phyloP scores from a whole-genome alignment of 1,140 invertebrate genomes.

The Zaprionus ornatus region DNA sequence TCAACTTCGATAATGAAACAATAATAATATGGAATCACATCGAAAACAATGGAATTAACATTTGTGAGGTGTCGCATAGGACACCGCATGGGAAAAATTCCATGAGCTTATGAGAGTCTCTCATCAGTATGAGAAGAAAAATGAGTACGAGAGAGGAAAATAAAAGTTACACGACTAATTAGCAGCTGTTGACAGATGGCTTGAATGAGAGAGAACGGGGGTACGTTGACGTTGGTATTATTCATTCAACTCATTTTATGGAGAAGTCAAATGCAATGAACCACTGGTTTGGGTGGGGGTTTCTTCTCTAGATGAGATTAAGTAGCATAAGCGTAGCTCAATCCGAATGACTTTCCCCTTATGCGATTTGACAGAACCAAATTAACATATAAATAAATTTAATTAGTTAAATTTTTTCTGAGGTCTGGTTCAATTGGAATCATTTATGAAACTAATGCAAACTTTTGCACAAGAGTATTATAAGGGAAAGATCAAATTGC shows the following conservation, averaged over 20 bases:
- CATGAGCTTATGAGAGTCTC: constrained; percentile 41
- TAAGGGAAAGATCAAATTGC: background rate
- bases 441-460: constrained; percentile 26
- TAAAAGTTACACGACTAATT: constrained; percentile 61
- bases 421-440: constrained; percentile 29
- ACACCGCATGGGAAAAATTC: constrained; percentile 57
- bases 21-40: constrained; percentile 17
- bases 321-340: background rate
- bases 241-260: constrained; percentile 42
- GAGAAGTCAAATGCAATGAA: constrained; percentile 12
- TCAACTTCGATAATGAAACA: constrained; percentile 40
- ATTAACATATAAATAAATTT: constrained; percentile 67
- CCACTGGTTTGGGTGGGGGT: background rate
- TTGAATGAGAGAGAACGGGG: constrained; percentile 8
- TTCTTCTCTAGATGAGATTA: background rate
- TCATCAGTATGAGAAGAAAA: constrained; percentile 25
- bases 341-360: background rate
- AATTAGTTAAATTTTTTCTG: constrained; percentile 50
- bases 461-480: constrained; percentile 4
- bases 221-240: constrained; percentile 14
- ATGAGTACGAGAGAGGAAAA: constrained; percentile 7
- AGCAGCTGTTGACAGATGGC: constrained; percentile 50
- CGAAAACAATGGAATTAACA: constrained; percentile 48
- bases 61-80: constrained; percentile 48
- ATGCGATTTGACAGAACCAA: constrained; percentile 18